Percentiles rank a stretch among this genome's conserved stretches.
These are phyloP conservation scores for Phrynosoma platyrhinos DNA, from an alignment of 2,113 vertebrate genomes.

Conservation along the genomic window DNA sequence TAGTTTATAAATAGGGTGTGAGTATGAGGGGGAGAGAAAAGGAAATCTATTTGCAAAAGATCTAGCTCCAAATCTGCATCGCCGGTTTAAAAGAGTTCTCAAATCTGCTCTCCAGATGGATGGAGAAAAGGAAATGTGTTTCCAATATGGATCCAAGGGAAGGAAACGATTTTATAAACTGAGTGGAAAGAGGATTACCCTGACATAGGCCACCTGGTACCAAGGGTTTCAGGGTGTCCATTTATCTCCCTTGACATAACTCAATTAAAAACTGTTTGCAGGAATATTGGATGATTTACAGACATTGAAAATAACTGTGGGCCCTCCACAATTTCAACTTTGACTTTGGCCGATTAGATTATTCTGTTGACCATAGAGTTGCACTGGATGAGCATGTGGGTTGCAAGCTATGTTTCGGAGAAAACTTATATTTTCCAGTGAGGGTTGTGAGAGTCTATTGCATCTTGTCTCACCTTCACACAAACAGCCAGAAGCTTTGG, in stretches of 20 bases:
- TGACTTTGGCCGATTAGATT: no score
- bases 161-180: background rate
- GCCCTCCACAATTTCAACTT: no score
- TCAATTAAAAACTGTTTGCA: background rate
- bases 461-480: background rate
- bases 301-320: background rate
- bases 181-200: background rate
- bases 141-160: background rate
- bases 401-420: background rate
- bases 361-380: no score
- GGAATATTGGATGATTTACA: background rate
- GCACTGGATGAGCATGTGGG: no score
- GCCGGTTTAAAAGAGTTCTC: background rate
- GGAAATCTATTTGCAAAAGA: background rate
- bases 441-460: background rate
- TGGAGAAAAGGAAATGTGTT: background rate
- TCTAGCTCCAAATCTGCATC: background rate
- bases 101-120: background rate
- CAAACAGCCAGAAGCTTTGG: background rate
- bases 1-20: conserved; percentile 16
- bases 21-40: background rate
- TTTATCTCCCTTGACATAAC: no score
- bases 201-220: no score
- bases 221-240: no score
- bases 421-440: background rate